Conservation (phyloP, 2,888 invertebrate species). For the Adelphocoris suturalis region DNA sequence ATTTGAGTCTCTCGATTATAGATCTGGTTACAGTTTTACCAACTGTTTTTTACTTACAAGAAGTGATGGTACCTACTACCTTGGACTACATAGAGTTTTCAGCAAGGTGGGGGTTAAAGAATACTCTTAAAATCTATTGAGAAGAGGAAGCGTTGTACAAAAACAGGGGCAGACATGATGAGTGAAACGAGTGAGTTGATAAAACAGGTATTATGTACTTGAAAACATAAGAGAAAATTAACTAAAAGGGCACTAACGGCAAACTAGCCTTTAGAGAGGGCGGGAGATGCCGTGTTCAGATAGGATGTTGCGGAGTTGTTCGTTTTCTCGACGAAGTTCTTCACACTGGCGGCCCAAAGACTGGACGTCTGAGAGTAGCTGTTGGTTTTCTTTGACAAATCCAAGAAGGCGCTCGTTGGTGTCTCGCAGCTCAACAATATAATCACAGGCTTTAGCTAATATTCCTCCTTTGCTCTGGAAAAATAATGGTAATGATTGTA, state of each 20-base stretch:
- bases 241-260: constrained; percentile 3
- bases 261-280: neutral
- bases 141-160: too few relatives aligned
- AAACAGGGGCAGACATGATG: neutral
- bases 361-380: constrained; percentile 85
- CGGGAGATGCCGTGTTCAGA: constrained; percentile 54
- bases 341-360: constrained; percentile 86
- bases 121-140: too few relatives aligned
- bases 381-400: constrained; percentile 85
- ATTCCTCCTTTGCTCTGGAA: constrained; percentile 95
- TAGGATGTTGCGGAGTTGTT: constrained; percentile 81
- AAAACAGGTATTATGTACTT: neutral
- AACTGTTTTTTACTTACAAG: too few relatives aligned
- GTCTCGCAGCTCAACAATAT: constrained; percentile 91
- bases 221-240: neutral
- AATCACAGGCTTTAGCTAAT: constrained; percentile 96
- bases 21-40: too few relatives aligned
- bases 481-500: constrained; percentile 1
- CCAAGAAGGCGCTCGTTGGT: constrained; percentile 87
- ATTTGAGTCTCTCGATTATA: too few relatives aligned
- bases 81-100: too few relatives aligned
- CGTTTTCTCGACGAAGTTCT: constrained; percentile 88
- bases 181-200: neutral
- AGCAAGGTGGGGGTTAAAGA: too few relatives aligned
- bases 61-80: too few relatives aligned